phyloP scores from a whole-genome alignment of 2,888 invertebrate genomes.

The Athalia circularis region DNA sequence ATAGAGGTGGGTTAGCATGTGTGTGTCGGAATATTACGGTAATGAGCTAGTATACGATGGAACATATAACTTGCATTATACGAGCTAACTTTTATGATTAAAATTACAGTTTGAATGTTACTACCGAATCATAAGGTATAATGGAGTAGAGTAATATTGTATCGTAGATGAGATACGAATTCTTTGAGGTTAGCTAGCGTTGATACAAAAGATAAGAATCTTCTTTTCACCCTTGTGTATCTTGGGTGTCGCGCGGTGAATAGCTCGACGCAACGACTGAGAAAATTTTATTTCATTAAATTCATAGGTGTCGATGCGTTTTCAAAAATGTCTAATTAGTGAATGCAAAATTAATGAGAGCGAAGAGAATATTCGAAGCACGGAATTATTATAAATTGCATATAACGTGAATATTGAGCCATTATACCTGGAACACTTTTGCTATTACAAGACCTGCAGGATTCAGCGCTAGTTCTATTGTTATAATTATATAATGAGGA shows the following conservation, averaged over 20 bases:
- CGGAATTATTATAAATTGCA: conserved; percentile 31
- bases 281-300: neutral
- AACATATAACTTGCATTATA: neutral
- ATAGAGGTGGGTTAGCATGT: neutral
- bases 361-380: conserved; percentile 7
- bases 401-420: conserved; percentile 25
- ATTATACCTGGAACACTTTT: conserved; percentile 2
- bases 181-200: too few species aligned
- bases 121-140: neutral
- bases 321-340: neutral
- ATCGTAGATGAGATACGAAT: too few species aligned
- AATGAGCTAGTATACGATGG: neutral
- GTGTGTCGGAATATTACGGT: neutral
- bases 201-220: neutral
- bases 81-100: neutral
- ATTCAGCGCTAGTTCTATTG: conserved; percentile 7
- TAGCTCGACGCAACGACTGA: neutral
- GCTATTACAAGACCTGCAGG: conserved; percentile 4
- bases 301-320: neutral
- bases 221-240: neutral
- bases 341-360: neutral
- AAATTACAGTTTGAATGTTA: conserved; percentile 7
- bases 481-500: conserved; percentile 14
- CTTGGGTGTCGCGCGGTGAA: neutral
- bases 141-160: too few species aligned